Conservation (phyloP, 2,113 vertebrate species). For the Phasianus colchicus region DNA sequence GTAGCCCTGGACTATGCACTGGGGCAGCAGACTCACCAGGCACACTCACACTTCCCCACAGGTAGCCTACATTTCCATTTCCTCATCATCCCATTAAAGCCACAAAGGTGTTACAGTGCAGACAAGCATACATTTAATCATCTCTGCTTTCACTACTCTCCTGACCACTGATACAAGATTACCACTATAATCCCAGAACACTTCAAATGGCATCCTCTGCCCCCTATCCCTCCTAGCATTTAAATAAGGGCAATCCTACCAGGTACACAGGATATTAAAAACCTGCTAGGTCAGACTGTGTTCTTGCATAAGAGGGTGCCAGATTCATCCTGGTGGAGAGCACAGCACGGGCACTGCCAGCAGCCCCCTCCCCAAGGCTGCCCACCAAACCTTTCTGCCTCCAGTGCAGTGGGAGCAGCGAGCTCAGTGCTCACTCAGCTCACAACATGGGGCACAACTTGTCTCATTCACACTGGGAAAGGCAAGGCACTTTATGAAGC, state of each 20-base stretch:
- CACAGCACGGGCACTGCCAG: fast-evolving
- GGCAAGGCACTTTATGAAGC: not conserved
- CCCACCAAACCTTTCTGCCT: not conserved
- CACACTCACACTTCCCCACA: not conserved
- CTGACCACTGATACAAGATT: not conserved
- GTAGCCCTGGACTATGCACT: not conserved
- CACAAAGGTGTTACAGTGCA: not conserved
- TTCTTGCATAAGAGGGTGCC: fast-evolving
- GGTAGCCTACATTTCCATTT: not conserved
- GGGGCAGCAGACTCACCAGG: not conserved
- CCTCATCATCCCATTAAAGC: not conserved
- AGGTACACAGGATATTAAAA: not conserved
- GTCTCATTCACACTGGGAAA: not conserved
- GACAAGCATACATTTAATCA: not conserved
- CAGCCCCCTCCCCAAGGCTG: not conserved
- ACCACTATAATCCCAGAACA: not conserved
- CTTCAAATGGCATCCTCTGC: not conserved
- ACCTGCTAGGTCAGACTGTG: not conserved
- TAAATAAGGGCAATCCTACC: not conserved
- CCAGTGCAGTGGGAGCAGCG: not conserved
- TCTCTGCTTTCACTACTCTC: not conserved
- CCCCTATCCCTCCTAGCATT: not conserved
- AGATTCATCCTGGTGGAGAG: not conserved
- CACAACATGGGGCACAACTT: not conserved
- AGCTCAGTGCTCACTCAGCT: not conserved